Conservation (phyloP, 1,140 invertebrate genomes). For the Fopius arisanus region DNA sequence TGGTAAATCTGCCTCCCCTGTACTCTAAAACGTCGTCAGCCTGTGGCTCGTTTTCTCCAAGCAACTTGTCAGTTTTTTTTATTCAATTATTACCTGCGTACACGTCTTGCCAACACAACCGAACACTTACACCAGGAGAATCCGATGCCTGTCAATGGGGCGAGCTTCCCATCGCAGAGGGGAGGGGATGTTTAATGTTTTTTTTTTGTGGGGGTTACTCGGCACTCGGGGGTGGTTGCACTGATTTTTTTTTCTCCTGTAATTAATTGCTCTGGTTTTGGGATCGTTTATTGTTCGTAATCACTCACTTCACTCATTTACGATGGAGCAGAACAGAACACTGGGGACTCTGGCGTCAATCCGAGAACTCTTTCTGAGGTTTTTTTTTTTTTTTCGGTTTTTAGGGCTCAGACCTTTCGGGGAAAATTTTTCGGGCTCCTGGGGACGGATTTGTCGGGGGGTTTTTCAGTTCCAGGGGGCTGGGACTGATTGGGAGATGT, state of each 20-base stretch:
- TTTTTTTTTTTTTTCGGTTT: slow-evolving; percentile 28
- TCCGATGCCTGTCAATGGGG: too few relatives aligned
- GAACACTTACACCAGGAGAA: background rate
- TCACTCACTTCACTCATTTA: background rate
- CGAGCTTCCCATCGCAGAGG: too few relatives aligned
- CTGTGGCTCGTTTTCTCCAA: background rate
- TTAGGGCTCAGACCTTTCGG: too few relatives aligned
- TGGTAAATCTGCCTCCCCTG: slow-evolving; percentile 56
- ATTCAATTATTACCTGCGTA: background rate
- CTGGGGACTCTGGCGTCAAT: slow-evolving; percentile 17
- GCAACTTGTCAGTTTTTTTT: slow-evolving; percentile 22
- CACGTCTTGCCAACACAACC: background rate
- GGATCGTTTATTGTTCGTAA: background rate
- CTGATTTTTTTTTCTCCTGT: background rate
- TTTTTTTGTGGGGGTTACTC: too few relatives aligned
- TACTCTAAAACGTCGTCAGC: background rate
- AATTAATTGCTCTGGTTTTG: too few relatives aligned
- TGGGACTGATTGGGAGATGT: background rate
- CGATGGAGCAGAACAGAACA: slow-evolving; percentile 1
- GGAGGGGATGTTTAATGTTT: too few relatives aligned
- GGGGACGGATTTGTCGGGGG: background rate
- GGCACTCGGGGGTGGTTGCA: background rate
- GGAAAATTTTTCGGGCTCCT: background rate
- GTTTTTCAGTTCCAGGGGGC: background rate
- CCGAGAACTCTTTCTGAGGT: slow-evolving; percentile 10